Conservation (phyloP, 2,888 invertebrate species). For the Carpatolechia fugitivella region DNA sequence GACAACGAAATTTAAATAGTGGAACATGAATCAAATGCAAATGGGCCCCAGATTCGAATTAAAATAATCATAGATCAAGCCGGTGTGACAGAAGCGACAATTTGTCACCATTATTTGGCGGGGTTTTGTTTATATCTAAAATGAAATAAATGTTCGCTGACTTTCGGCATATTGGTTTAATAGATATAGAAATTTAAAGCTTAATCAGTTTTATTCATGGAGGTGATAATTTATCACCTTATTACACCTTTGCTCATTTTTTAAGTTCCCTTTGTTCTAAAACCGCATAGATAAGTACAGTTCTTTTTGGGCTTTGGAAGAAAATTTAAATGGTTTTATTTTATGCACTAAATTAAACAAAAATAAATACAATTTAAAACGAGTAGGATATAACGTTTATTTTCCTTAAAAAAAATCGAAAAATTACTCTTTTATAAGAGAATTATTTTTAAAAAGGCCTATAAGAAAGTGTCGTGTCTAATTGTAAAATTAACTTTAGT, state of each 20-base stretch:
- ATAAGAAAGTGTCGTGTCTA: background rate
- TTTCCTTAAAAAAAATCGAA: too few species aligned
- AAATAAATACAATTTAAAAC: too few species aligned
- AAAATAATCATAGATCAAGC: constrained; percentile 30
- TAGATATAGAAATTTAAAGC: background rate
- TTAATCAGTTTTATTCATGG: too few species aligned
- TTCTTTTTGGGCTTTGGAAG: too few species aligned
- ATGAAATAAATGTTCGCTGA: background rate
- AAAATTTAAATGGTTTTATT: too few species aligned
- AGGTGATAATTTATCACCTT: too few species aligned
- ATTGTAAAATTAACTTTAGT: background rate
- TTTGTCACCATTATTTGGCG: background rate
- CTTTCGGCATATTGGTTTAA: background rate
- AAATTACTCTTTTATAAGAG: too few species aligned
- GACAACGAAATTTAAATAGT: constrained; percentile 26
- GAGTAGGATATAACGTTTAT: too few species aligned
- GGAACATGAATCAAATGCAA: constrained; percentile 38
- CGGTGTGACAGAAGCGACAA: background rate
- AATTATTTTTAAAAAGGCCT: background rate
- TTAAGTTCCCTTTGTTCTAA: too few species aligned
- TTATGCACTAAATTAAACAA: too few species aligned
- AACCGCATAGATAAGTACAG: too few species aligned
- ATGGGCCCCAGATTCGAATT: constrained; percentile 40
- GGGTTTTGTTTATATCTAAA: background rate
- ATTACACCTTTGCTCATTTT: too few species aligned